Conservation (phyloP, 2,888 invertebrate species). For the Tenthredo distinguenda region DNA sequence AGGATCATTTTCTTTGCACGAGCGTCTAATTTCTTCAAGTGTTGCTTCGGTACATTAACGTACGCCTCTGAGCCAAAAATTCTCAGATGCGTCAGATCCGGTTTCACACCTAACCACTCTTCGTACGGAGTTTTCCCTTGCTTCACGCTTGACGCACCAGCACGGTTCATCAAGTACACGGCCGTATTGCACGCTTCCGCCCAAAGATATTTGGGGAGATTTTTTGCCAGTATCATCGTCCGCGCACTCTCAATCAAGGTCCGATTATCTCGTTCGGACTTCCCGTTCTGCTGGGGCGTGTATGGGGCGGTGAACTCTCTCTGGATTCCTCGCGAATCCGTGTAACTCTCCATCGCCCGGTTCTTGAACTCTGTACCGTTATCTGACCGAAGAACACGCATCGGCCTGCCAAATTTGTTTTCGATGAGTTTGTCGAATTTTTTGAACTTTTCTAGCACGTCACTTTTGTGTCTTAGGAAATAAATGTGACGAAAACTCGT, state of each 20-base stretch:
- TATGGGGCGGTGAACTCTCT: constrained; percentile 60
- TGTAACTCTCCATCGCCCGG: constrained; percentile 56
- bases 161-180: constrained; percentile 51
- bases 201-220: constrained; percentile 58
- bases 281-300: constrained; percentile 65
- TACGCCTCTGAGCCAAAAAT: constrained; percentile 57
- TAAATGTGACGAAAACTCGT: constrained; percentile 57
- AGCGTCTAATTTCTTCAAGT: constrained; percentile 49
- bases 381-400: constrained; percentile 58
- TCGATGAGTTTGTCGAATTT: constrained; percentile 56
- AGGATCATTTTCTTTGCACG: constrained; percentile 54
- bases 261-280: constrained; percentile 64
- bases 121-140: constrained; percentile 52
- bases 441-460: constrained; percentile 54
- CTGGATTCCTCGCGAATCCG: constrained; percentile 57
- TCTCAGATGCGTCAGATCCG: constrained; percentile 53
- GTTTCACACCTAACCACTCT: constrained; percentile 51
- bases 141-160: constrained; percentile 28
- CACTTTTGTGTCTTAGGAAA: constrained; percentile 55
- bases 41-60: constrained; percentile 56
- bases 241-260: constrained; percentile 65
- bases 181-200: constrained; percentile 59
- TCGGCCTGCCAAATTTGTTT: constrained; percentile 57
- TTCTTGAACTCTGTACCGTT: constrained; percentile 59
- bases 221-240: constrained; percentile 55